Evolutionary conservation across 2,113 vertebrate genomes (phyloP).

Genomic region (Colinus virginianus): DNA sequence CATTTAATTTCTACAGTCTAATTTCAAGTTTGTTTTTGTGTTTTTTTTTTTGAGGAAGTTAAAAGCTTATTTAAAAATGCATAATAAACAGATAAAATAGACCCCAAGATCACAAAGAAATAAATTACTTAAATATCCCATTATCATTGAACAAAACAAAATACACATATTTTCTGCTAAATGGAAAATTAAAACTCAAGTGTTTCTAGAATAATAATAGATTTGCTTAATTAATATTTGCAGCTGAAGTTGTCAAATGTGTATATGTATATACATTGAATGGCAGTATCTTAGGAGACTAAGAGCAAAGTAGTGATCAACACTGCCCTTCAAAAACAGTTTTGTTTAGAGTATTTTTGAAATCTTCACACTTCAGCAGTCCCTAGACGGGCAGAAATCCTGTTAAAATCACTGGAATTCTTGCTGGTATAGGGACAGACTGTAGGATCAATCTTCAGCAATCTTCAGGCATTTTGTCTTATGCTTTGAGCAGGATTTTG

Average conservation of each 20-base stretch:
- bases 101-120: neutral
- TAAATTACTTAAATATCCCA: neutral
- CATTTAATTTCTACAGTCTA: neutral
- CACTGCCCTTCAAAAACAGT: neutral
- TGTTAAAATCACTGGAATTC: neutral
- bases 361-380: neutral
- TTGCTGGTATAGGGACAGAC: neutral
- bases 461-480: neutral
- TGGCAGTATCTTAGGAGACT: neutral
- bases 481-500: neutral
- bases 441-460: neutral
- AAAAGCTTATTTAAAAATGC: neutral
- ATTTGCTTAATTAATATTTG: neutral
- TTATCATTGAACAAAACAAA: constrained; percentile 19
- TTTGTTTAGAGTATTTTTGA: neutral
- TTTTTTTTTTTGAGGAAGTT: neutral
- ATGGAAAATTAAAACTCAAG: neutral
- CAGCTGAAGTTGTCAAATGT: neutral
- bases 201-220: neutral
- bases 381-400: neutral
- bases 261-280: neutral
- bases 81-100: constrained; percentile 11
- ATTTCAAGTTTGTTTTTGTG: neutral
- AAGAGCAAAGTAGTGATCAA: neutral
- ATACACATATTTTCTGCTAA: neutral